Evolutionary conservation across 2,888 invertebrate species (phyloP).

Genomic region (Chrysopilus asiliformis): DNA sequence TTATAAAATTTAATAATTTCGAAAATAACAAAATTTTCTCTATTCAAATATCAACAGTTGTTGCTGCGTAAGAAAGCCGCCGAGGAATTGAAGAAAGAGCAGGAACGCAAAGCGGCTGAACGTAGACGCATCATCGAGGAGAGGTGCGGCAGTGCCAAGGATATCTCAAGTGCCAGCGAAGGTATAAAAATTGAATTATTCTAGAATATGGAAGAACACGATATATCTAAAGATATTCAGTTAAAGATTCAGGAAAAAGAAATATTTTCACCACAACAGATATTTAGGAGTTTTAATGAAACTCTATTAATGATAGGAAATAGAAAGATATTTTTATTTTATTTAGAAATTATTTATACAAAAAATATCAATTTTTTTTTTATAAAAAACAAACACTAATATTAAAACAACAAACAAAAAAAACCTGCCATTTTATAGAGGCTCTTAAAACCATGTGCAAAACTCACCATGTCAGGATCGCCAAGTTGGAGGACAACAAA

Average conservation of each 20-base stretch:
- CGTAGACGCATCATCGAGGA: conserved; percentile 94
- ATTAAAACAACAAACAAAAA: background rate
- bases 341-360: background rate
- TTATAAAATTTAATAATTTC: background rate
- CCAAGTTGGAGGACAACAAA: conserved; percentile 49
- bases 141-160: conserved; percentile 84
- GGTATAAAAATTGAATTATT: too few relatives aligned
- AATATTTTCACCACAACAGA: background rate
- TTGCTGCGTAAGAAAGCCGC: conserved; percentile 99
- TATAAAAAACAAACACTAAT: background rate
- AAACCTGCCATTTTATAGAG: conserved; percentile 21
- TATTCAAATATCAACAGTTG: conserved; percentile 58
- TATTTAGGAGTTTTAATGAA: background rate
- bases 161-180: conserved; percentile 85
- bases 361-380: background rate
- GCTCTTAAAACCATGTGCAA: conserved; percentile 30
- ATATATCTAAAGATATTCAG: too few relatives aligned
- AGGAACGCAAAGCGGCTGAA: conserved; percentile 96
- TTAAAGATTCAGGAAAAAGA: background rate
- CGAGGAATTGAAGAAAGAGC: conserved; percentile 98
- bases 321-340: too few relatives aligned
- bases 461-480: conserved; percentile 32
- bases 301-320: too few relatives aligned
- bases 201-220: too few relatives aligned
- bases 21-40: conserved; percentile 3